Percentiles rank a stretch among this genome's conserved stretches.
These are phyloP conservation scores for Upupa epops DNA, from an alignment of 2,113 vertebrate genomes.

Conservation along the genomic window DNA sequence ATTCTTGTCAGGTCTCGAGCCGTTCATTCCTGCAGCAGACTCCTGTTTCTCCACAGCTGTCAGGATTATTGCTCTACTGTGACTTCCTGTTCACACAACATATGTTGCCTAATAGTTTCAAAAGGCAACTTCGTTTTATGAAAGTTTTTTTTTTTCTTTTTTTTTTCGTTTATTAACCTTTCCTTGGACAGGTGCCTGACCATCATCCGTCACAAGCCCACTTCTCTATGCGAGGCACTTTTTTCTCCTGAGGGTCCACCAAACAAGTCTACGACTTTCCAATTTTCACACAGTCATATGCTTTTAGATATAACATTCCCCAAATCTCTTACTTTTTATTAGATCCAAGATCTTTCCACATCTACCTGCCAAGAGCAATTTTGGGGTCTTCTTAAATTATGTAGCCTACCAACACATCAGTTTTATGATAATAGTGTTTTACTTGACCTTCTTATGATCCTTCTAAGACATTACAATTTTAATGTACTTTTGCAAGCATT, in stretches of 20 bases:
- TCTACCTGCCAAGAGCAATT: not conserved
- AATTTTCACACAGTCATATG: not conserved
- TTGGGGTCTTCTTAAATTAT: not conserved
- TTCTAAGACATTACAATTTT: not conserved
- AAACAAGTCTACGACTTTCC: not conserved
- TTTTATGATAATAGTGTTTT: not conserved
- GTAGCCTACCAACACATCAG: not conserved
- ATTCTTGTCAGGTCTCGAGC: slow-evolving; percentile 66
- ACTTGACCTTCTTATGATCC: not conserved
- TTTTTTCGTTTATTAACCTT: slow-evolving; percentile 19
- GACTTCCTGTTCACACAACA: slow-evolving; percentile 72
- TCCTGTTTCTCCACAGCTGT: slow-evolving; percentile 70
- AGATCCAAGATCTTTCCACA: not conserved
- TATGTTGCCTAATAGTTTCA: slow-evolving; percentile 71
- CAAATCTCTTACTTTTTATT: not conserved
- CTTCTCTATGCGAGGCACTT: not conserved
- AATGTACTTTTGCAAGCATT: not conserved
- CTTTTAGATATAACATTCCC: not conserved
- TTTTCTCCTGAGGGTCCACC: not conserved
- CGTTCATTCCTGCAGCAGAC: not conserved
- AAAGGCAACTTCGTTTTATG: slow-evolving; percentile 65
- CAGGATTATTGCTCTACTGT: slow-evolving; percentile 72
- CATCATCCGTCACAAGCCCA: not conserved
- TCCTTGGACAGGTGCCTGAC: slow-evolving; percentile 39
- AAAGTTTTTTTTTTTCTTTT: not conserved